Base-by-base conservation (phyloP, 2,797 vertebrate genomes). In the Numenius phaeopus region DNA sequence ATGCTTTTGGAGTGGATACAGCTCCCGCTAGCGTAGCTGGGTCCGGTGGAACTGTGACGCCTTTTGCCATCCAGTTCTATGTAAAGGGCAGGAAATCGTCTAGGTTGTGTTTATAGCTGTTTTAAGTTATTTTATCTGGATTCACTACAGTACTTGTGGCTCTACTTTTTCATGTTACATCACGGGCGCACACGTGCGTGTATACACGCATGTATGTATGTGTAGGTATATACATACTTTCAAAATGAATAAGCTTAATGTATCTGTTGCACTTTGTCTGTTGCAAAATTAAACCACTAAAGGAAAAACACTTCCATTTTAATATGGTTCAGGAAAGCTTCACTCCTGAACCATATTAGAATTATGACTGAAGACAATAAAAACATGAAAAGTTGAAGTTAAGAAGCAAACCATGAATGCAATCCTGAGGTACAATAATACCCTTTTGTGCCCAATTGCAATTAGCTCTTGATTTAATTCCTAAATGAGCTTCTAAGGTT, bases 391-490 rank as follows among this genome's bases (percentile, higher is more conserved):
- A 93, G n/a, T 12, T 44, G 58, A 87, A 93, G 46, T 81, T 69
- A 82, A 80, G 81, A 80, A 86, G 76, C 64, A 89, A 91, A 62
- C 44, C 32, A 11, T 14, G 18, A 87, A 67, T 73, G 58, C 30
- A 77, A 5, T 54, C 46, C 58, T 69, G 84, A 80, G 2, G 32
- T 75, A 94, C 73, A 94, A 69, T 66, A 95, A 81, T 78, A 54
- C 61, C 15, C 39, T 92, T 91, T 70, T 73, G 50, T 95, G 72
- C 90, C 71, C 65, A 87, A 15, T 54, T 79, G 72, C 39, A 96
- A 77, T 96, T 96, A 91, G 42, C 34, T 95, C 39, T 95, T 94
- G 50, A 10, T 92, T 95, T 96, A 89, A 91, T 93, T 96, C 79
- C 73, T 94, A 83, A 86, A 84, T 47, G 57, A 92, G 24, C 64